Evolutionary conservation across 2,888 invertebrate genomes (phyloP).

Genomic region (Polietes domitor): DNA sequence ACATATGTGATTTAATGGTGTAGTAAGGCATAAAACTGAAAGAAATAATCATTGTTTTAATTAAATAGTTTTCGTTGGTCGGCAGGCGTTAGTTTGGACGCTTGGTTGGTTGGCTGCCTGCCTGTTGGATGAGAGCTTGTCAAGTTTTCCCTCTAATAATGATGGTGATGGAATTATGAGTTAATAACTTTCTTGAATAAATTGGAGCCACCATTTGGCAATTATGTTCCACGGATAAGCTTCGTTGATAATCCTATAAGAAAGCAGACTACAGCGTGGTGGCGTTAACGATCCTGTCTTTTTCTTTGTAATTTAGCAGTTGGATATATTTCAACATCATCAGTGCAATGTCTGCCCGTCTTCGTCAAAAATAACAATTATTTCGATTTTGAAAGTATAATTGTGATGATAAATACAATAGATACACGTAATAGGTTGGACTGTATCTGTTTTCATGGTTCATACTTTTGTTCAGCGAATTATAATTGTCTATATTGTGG

Average conservation of each 20-base stretch:
- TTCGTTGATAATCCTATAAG: slow-evolving; percentile 7
- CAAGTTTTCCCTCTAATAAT: background rate
- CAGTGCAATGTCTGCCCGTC: background rate
- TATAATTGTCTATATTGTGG: too few relatives aligned
- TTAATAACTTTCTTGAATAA: slow-evolving; percentile 23
- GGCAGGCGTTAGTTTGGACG: slow-evolving; percentile 13
- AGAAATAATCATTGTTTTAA: slow-evolving; percentile 50
- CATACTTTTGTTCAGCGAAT: background rate
- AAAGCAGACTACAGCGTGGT: background rate
- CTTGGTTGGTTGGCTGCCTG: slow-evolving; percentile 12
- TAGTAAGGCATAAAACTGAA: slow-evolving; percentile 7
- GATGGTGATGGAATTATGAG: background rate
- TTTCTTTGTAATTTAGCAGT: background rate
- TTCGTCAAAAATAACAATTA: background rate
- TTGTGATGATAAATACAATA: background rate
- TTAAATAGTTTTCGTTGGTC: slow-evolving; percentile 34
- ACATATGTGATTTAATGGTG: background rate
- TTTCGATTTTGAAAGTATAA: background rate
- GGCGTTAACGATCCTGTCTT: slow-evolving; percentile 7
- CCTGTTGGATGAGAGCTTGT: background rate
- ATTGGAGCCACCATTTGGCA: background rate
- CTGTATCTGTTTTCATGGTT: background rate
- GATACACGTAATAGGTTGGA: background rate
- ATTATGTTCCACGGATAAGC: slow-evolving; percentile 8
- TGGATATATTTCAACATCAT: background rate